Evolutionary conservation across 2,888 invertebrate species (phyloP).

Genomic region (Cosmorhoe ocellata): DNA sequence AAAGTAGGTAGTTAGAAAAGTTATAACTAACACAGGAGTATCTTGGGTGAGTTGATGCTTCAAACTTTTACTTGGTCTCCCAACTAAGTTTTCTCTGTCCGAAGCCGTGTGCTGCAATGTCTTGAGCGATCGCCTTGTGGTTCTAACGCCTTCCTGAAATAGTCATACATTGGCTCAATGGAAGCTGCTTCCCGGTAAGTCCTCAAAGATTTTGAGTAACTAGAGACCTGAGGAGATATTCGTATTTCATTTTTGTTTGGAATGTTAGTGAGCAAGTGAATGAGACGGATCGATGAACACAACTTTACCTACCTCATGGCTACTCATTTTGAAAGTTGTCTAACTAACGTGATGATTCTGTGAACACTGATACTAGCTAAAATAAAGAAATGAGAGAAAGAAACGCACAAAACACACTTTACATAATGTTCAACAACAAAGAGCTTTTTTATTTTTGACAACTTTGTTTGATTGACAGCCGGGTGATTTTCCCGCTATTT

Average conservation of each 20-base stretch:
- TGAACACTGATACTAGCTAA: too few species aligned
- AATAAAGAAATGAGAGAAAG: too few species aligned
- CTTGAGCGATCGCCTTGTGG: slow-evolving; percentile 86
- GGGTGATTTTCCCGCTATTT: slow-evolving; percentile 9
- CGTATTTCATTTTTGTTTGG: too few species aligned
- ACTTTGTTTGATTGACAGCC: not conserved
- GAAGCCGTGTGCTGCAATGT: slow-evolving; percentile 87
- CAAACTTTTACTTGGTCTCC: slow-evolving; percentile 79
- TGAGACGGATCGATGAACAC: too few species aligned
- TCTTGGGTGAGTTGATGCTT: slow-evolving; percentile 79
- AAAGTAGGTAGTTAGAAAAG: too few species aligned
- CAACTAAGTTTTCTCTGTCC: slow-evolving; percentile 90
- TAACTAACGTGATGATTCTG: too few species aligned
- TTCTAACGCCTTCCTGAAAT: slow-evolving; percentile 44
- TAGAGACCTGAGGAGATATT: too few species aligned
- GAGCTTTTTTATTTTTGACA: not conserved
- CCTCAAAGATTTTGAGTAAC: too few species aligned
- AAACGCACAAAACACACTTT: too few species aligned
- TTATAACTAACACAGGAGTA: slow-evolving; percentile 67
- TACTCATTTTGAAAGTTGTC: slow-evolving; percentile 40
- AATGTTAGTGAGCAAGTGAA: too few species aligned
- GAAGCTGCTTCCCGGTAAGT: too few species aligned
- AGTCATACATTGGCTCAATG: not conserved
- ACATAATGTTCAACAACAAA: not conserved
- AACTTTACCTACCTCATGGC: slow-evolving; percentile 40